Conservation (phyloP, 2,888 invertebrate genomes). For the Gortyna flavago region DNA sequence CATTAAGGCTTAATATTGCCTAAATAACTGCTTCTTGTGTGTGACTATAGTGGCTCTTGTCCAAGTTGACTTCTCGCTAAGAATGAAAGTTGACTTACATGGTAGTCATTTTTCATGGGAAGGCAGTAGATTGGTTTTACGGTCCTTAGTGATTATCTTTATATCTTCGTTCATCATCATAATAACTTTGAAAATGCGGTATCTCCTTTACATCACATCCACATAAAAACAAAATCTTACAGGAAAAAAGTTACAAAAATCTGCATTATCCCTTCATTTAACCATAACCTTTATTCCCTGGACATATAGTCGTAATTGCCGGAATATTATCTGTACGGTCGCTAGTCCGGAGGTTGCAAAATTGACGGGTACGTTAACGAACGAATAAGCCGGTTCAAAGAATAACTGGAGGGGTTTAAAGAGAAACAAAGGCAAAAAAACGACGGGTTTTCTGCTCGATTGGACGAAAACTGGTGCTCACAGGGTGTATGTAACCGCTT, state of each 20-base stretch:
- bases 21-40: constrained; percentile 32
- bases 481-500: constrained; percentile 57
- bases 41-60: constrained; percentile 7
- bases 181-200: background rate
- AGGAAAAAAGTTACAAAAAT: constrained; percentile 39
- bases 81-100: constrained; percentile 5
- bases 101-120: background rate
- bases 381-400: constrained; percentile 81
- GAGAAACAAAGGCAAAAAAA: constrained; percentile 76
- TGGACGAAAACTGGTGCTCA: constrained; percentile 78
- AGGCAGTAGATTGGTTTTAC: background rate
- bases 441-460: constrained; percentile 78
- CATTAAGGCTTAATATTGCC: constrained; percentile 40
- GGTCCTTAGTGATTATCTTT: background rate
- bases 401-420: constrained; percentile 71
- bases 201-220: constrained; percentile 28
- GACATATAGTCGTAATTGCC: constrained; percentile 39
- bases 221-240: constrained; percentile 45
- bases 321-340: background rate
- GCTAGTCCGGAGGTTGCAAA: constrained; percentile 50
- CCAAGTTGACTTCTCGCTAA: constrained; percentile 10
- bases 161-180: background rate
- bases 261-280: background rate
- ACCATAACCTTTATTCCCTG: constrained; percentile 24
- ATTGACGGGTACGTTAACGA: constrained; percentile 75